Conservation (phyloP, 2,797 vertebrate genomes). For the Sparus aurata region DNA sequence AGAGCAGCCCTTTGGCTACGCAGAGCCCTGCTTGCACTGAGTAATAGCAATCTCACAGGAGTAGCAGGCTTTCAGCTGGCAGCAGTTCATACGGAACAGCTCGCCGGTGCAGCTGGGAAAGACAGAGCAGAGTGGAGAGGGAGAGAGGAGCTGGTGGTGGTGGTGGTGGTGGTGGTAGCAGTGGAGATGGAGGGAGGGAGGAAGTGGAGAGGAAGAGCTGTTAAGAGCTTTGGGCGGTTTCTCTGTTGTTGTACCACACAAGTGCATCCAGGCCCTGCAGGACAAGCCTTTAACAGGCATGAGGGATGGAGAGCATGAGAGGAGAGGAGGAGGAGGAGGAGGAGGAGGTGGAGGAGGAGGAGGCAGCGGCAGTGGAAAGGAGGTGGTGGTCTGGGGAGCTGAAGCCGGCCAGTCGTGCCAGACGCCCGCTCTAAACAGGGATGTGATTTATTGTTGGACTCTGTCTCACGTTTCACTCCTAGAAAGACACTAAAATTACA, state of each 20-base stretch:
- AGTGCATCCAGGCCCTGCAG: constrained; percentile 88
- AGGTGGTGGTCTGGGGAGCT: constrained; percentile 78
- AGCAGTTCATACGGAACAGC: constrained; percentile 87
- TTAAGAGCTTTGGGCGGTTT: constrained; percentile 87
- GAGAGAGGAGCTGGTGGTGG: constrained; percentile 74
- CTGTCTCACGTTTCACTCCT: constrained; percentile 71
- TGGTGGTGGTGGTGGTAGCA: constrained; percentile 61
- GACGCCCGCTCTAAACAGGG: constrained; percentile 84
- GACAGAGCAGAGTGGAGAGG: constrained; percentile 78
- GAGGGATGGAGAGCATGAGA: constrained; percentile 85
- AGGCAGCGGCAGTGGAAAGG: constrained; percentile 47
- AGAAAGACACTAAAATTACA: constrained; percentile 79
- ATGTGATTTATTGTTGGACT: constrained; percentile 86
- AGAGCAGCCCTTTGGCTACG: constrained; percentile 88
- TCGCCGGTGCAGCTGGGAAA: constrained; percentile 88
- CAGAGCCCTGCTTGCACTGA: constrained; percentile 84
- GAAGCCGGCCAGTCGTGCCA: constrained; percentile 80
- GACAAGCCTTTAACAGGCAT: constrained; percentile 88
- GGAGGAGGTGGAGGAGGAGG: constrained; percentile 42
- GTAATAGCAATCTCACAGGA: constrained; percentile 88
- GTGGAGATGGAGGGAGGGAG: constrained; percentile 79
- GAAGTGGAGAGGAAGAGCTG: constrained; percentile 83
- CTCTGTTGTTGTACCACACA: constrained; percentile 89
- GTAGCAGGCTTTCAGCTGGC: constrained; percentile 88
- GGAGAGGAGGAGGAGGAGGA: constrained; percentile 73